phyloP scores from a whole-genome alignment of 2,113 vertebrate species.

The Scolopax mira region DNA sequence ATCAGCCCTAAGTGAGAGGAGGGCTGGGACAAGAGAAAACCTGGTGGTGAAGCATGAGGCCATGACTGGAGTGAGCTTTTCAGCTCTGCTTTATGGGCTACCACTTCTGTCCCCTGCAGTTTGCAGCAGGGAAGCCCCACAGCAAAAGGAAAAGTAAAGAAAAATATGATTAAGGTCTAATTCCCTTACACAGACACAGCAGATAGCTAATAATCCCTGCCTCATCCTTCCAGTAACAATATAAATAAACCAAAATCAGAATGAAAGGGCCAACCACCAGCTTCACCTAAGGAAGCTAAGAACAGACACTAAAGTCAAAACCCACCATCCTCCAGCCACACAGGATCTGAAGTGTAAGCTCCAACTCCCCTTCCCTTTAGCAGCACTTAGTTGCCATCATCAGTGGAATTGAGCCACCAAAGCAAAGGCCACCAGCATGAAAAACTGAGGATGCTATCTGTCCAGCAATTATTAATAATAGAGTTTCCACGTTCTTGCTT shows the following conservation, averaged over 20 bases:
- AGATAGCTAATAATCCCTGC: background rate
- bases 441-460: background rate
- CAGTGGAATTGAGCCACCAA: background rate
- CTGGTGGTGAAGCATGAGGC: background rate
- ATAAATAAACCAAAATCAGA: background rate
- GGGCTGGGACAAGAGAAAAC: background rate
- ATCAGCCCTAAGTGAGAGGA: background rate
- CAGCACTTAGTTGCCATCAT: background rate
- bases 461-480: background rate
- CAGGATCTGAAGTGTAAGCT: background rate
- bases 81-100: background rate
- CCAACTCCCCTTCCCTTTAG: background rate
- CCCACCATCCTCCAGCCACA: too few relatives aligned
- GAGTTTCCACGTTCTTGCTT: background rate
- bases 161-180: background rate
- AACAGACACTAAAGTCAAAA: background rate
- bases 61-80: rapidly evolving
- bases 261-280: background rate
- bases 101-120: background rate
- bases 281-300: background rate
- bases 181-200: background rate
- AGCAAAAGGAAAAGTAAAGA: background rate
- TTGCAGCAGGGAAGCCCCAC: background rate
- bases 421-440: background rate
- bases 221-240: background rate